phyloP scores from a whole-genome alignment of 2,797 vertebrate species.

The Pipistrellus nathusii region DNA sequence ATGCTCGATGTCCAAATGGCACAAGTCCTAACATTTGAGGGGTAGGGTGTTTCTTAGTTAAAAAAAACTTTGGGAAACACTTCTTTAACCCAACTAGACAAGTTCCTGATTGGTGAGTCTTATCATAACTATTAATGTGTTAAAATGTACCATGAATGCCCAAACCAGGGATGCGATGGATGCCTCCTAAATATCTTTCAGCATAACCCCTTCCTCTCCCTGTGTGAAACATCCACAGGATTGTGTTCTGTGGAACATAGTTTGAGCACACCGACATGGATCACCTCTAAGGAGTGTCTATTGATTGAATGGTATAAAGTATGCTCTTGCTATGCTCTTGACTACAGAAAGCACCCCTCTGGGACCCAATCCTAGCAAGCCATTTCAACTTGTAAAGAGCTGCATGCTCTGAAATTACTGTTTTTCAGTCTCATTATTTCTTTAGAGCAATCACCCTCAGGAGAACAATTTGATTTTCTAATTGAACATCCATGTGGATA shows the following conservation, averaged over 20 bases:
- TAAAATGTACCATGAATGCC: not conserved
- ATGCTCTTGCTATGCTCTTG: not conserved
- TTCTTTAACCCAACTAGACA: not conserved
- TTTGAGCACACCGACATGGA: not conserved
- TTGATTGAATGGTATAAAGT: not conserved
- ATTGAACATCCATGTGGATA: not conserved
- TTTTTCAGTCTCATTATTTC: not conserved
- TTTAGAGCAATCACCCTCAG: not conserved
- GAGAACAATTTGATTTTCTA: not conserved
- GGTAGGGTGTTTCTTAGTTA: no score
- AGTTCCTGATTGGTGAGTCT: not conserved
- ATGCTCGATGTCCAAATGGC: not conserved
- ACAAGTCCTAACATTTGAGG: not conserved
- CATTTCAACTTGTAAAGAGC: not conserved
- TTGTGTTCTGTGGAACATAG: not conserved
- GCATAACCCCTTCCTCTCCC: not conserved
- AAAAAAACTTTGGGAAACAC: not conserved
- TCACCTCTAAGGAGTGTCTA: not conserved
- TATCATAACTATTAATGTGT: not conserved
- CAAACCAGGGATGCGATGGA: not conserved
- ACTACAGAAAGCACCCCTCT: not conserved
- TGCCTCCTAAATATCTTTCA: not conserved
- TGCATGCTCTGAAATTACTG: not conserved
- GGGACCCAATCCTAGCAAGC: not conserved
- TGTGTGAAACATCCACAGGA: not conserved